Conservation (phyloP, 2,113 vertebrate genomes). For the Ictalurus furcatus region DNA sequence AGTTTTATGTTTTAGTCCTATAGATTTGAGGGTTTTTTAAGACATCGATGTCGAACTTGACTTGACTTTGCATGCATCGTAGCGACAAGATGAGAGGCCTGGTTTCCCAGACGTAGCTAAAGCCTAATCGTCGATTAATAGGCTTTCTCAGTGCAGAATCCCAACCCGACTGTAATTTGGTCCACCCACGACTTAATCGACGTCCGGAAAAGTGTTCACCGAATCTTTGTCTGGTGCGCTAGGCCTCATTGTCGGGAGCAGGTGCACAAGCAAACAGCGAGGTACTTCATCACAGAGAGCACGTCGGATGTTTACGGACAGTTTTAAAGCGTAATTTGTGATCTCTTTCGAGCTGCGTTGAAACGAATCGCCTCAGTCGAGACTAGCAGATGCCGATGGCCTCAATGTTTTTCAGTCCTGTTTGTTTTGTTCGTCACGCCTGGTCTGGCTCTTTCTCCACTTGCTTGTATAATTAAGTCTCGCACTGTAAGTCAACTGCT, state of each 20-base stretch:
- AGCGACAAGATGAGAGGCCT: not conserved
- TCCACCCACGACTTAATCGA: not conserved
- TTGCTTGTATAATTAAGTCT: constrained; percentile 28
- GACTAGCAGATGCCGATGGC: constrained; percentile 12
- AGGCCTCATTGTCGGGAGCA: constrained; percentile 28
- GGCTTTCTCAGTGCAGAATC: constrained; percentile 4
- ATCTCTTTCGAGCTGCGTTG: not conserved
- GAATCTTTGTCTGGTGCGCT: constrained; percentile 14
- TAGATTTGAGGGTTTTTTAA: not conserved
- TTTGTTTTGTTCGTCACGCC: constrained; percentile 23
- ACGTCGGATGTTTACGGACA: not conserved
- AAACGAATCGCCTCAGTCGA: not conserved
- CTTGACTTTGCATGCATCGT: not conserved
- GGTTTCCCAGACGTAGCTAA: constrained; percentile 10
- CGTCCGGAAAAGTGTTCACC: constrained; percentile 31
- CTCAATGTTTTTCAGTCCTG: constrained; percentile 16
- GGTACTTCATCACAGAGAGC: constrained; percentile 18
- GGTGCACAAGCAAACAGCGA: constrained; percentile 32
- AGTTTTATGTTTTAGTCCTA: constrained; percentile 16
- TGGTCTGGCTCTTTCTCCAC: not conserved
- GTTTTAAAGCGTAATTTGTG: constrained; percentile 22
- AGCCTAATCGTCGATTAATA: not conserved
- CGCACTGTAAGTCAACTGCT: constrained; percentile 36
- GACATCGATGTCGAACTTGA: not conserved
- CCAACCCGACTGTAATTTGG: not conserved